These are phyloP conservation scores for Himalopsyche anomala DNA, from an alignment of 2,888 invertebrate species.

Conservation along the genomic window DNA sequence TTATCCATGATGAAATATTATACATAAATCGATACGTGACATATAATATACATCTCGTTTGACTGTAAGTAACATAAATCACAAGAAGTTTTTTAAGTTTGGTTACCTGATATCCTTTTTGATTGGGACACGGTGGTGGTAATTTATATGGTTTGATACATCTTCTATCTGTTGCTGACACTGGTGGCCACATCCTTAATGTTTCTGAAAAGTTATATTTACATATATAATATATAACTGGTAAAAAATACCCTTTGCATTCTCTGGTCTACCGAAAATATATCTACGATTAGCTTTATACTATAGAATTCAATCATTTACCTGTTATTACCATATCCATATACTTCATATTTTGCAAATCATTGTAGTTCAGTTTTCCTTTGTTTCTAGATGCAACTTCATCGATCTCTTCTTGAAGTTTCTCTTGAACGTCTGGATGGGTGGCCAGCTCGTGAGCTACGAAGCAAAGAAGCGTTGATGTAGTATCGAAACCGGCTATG, in stretches of 20 bases:
- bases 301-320: background rate
- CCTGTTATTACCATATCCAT: background rate
- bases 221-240: too few relatives aligned
- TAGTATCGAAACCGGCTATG: background rate
- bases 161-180: conserved; percentile 71
- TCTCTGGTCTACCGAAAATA: too few relatives aligned
- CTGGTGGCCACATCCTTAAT: conserved; percentile 75
- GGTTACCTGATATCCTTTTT: background rate
- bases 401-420: background rate
- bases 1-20: too few relatives aligned
- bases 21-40: too few relatives aligned
- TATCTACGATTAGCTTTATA: too few relatives aligned
- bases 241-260: too few relatives aligned
- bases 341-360: conserved; percentile 1
- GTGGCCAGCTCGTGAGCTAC: background rate
- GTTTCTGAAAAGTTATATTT: conserved; percentile 68
- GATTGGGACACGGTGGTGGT: conserved; percentile 49
- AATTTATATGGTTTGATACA: conserved; percentile 75
- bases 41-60: too few relatives aligned
- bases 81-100: too few relatives aligned
- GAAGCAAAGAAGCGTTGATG: background rate
- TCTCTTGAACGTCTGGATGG: background rate
- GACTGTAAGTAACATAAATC: too few relatives aligned
- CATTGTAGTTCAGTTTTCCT: background rate
- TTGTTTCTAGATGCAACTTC: background rate